Base-by-base conservation (phyloP, 92 coral and sea anemone genomes). In the Pocillopora meandrina region DNA sequence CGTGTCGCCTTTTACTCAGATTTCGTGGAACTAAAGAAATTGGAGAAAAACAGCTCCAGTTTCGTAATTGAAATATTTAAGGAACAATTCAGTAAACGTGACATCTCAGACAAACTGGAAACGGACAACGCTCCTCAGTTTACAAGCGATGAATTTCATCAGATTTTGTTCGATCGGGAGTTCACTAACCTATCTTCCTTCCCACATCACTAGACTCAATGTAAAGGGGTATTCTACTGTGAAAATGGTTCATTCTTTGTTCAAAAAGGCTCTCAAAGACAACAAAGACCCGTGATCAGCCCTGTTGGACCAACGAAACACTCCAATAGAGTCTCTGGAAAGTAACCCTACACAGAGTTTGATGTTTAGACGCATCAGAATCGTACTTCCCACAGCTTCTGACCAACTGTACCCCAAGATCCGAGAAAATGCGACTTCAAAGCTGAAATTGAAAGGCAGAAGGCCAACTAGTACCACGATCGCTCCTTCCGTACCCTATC, bases 201-300 rank as follows among this genome's bases (percentile, higher is more conserved):
- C 13, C 87, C 86, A 69, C 94, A 90, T 42, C 90, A 90, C 84
- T 23, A 83, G 87, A 60, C 36, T 90, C 56, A 86, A 90, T 71
- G 88, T 87, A 3, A 90, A 85, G 74, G 86, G 70, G 13, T 83
- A 79, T 62, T 78, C 89, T 11, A 86, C 86, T 5, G 83, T 75
- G 52, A 82, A 81, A 56, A 59, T 87, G 36, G 83, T 49, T 11
- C 63, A 64, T 72, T 79, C 83, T 33, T 64, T 79, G 26, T 10
- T 79, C 1, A 64, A 79, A 33, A 79, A 79, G 34, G 62, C 26
- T 23, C 26, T 23, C 26, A 23, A 23, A 23, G 26, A 23, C 26
- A 23, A 23, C 26, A 23, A 23, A 23, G 26, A 23, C 26, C 26
- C 26, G 26, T 23, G 26, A 23, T 23, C 26, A 23, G 26, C 26